Conservation (phyloP, 2,113 vertebrate species). For the Spheniscus mendiculus region DNA sequence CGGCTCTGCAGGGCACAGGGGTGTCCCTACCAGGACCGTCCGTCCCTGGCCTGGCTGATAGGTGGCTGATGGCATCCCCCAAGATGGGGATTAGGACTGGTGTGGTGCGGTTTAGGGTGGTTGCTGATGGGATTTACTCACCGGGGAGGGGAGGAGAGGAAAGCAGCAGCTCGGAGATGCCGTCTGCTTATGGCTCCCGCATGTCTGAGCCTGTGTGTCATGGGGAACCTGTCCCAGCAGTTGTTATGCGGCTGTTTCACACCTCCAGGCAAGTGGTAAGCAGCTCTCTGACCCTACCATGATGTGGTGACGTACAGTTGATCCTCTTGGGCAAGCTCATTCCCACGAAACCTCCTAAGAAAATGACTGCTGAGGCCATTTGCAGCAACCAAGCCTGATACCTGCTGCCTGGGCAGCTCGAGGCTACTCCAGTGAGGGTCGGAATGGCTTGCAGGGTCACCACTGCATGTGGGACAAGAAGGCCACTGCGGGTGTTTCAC, state of each 20-base stretch:
- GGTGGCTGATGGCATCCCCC: neutral
- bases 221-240: neutral
- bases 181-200: neutral
- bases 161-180: fast-evolving
- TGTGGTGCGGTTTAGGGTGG: neutral
- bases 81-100: neutral
- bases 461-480: neutral
- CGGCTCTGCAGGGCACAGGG: fast-evolving
- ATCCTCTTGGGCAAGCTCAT: neutral
- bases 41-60: fast-evolving
- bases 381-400: neutral
- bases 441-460: neutral
- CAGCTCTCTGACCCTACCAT: neutral
- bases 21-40: no score
- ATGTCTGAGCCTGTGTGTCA: neutral
- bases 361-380: neutral
- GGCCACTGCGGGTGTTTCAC: neutral
- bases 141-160: neutral
- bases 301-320: neutral
- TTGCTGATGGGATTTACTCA: conserved; percentile 32
- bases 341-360: neutral
- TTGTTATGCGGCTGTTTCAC: neutral
- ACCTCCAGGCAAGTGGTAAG: neutral
- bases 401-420: neutral
- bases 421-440: fast-evolving